Conservation (phyloP, 92 coral and sea anemone species). For the Parazoanthus darwini region DNA sequence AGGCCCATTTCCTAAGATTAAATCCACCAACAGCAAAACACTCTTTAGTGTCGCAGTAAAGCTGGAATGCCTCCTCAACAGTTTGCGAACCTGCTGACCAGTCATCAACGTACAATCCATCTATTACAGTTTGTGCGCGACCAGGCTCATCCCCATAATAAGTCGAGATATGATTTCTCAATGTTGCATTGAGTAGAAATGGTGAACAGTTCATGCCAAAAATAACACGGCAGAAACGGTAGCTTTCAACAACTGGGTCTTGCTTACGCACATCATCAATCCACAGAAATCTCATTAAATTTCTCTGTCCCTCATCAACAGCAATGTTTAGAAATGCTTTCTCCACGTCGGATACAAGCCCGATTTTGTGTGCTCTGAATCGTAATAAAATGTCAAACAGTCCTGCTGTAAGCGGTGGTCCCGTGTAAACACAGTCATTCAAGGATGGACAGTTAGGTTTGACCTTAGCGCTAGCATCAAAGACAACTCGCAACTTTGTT, state of each 20-base stretch:
- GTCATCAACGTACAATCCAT: conserved; percentile 62
- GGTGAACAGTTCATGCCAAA: conserved; percentile 74
- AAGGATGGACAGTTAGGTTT: conserved; percentile 42
- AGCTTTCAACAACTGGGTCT: conserved; percentile 44
- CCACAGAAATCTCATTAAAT: conserved; percentile 62
- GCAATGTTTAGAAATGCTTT: conserved; percentile 56
- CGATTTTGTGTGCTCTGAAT: conserved; percentile 55
- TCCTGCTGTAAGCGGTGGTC: conserved; percentile 50
- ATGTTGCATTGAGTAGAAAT: conserved; percentile 59
- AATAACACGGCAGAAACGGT: conserved; percentile 55
- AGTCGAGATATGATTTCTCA: conserved; percentile 52
- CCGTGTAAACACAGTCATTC: conserved; percentile 57
- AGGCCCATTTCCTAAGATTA: conserved; percentile 63
- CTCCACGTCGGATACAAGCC: conserved; percentile 49
- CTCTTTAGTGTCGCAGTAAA: conserved; percentile 29
- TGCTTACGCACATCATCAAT: conserved; percentile 47
- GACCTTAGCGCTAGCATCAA: conserved; percentile 50
- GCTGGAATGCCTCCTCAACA: conserved; percentile 37
- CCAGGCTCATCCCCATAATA: conserved; percentile 36
- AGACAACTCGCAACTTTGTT: conserved; percentile 56
- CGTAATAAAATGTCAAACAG: conserved; percentile 56
- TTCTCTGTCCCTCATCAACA: conserved; percentile 53
- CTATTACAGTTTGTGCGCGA: conserved; percentile 38
- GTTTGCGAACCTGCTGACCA: conserved; percentile 53
- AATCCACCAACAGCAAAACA: conserved; percentile 66